Evolutionary conservation across 1,140 invertebrate species (phyloP).

Genomic region (Lamellibrachia luymesi): DNA sequence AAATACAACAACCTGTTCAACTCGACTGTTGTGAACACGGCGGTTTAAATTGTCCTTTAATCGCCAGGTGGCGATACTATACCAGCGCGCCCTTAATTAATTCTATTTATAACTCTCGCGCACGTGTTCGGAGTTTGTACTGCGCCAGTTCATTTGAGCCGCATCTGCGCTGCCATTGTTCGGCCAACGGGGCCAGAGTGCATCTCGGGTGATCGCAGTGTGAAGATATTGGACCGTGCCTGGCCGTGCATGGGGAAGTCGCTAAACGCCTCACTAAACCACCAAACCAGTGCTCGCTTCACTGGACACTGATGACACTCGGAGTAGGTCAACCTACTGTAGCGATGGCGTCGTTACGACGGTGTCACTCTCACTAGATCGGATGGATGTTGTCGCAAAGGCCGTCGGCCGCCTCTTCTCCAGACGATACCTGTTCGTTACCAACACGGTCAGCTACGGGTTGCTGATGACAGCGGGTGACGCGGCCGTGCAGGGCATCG

Average conservation of each 20-base stretch:
- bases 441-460: slow-evolving; percentile 22
- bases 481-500: slow-evolving; percentile 13
- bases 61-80: neutral
- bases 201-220: neutral
- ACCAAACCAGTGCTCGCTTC: neutral
- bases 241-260: too few species aligned
- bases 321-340: neutral
- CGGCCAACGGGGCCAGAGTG: neutral
- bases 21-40: neutral
- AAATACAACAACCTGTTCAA: too few species aligned
- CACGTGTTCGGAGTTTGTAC: neutral
- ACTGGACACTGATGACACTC: neutral
- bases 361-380: neutral
- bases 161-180: neutral
- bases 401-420: neutral
- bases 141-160: neutral
- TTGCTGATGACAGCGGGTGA: slow-evolving; percentile 22
- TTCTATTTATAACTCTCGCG: neutral
- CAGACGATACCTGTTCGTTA: slow-evolving; percentile 18
- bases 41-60: neutral
- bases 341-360: neutral
- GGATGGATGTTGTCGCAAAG: neutral
- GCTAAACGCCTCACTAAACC: neutral
- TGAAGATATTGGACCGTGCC: neutral
- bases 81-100: neutral